phyloP scores from a whole-genome alignment of 2,113 vertebrate species.

The Corythoichthys haematopterus region DNA sequence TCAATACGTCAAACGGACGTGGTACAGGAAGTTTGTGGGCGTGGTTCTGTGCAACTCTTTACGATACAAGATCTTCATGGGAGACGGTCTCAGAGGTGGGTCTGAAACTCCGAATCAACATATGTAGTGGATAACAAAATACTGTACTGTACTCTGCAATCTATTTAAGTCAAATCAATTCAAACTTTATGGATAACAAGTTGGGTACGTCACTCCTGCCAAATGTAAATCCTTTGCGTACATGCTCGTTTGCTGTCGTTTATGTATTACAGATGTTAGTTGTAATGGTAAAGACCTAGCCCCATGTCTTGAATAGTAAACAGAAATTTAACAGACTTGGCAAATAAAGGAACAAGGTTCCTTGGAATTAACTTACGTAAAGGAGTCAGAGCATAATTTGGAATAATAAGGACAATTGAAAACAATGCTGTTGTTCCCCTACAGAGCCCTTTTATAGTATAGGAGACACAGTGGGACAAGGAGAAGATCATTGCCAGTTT shows the following conservation, averaged over 20 bases:
- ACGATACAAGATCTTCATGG: constrained; percentile 98
- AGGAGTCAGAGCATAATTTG: neutral
- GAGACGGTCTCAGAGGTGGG: constrained; percentile 87
- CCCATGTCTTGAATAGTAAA: neutral
- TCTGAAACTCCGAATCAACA: neutral
- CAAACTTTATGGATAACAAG: neutral
- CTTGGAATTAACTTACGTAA: neutral
- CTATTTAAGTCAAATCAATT: neutral
- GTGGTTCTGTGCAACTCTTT: constrained; percentile 96
- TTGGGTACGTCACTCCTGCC: neutral
- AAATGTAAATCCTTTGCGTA: neutral
- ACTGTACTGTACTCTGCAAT: neutral
- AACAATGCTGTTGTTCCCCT: neutral
- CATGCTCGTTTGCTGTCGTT: neutral
- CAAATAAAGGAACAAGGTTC: neutral
- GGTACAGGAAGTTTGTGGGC: constrained; percentile 97
- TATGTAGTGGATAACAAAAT: neutral
- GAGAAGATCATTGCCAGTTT: constrained; percentile 98
- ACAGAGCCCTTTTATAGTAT: constrained; percentile 93
- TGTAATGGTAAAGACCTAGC: neutral
- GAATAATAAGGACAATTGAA: neutral
- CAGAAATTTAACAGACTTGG: neutral
- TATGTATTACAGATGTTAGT: constrained; percentile 1
- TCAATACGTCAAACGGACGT: constrained; percentile 93
- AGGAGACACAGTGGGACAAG: constrained; percentile 88